phyloP scores from a whole-genome alignment of 2,888 invertebrate genomes.

The Molanna angustata region DNA sequence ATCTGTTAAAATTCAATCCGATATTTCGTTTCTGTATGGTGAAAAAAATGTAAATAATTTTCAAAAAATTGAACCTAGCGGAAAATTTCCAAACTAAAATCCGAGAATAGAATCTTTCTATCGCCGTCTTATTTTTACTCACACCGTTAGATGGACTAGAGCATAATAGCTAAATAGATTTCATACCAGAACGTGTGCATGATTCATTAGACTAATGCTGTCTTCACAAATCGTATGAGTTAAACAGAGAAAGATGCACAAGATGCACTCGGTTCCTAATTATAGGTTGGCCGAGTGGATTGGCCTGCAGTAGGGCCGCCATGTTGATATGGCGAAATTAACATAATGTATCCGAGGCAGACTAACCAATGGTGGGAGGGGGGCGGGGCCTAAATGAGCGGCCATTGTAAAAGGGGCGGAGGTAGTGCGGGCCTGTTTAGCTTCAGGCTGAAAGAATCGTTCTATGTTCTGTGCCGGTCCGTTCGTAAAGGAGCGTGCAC shows the following conservation, averaged over 20 bases:
- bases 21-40: too few relatives aligned
- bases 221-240: too few relatives aligned
- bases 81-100: constrained; percentile 18
- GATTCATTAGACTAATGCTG: too few relatives aligned
- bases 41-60: too few relatives aligned
- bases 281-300: not conserved
- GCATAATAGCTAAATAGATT: too few relatives aligned
- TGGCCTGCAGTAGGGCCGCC: constrained; percentile 20
- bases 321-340: constrained; percentile 25
- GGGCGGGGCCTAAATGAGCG: constrained; percentile 27
- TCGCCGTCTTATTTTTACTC: constrained; percentile 10
- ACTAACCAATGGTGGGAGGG: constrained; percentile 22
- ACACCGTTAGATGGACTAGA: too few relatives aligned
- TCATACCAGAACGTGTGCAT: too few relatives aligned
- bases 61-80: constrained; percentile 23
- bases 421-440: constrained; percentile 19
- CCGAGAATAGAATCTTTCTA: not conserved
- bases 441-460: too few relatives aligned
- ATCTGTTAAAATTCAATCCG: too few relatives aligned
- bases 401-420: constrained; percentile 29
- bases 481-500: too few relatives aligned
- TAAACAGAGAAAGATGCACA: constrained; percentile 8
- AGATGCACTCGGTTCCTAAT: not conserved
- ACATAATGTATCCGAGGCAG: constrained; percentile 14
- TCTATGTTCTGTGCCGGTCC: too few relatives aligned